A percentile compares a stretch with the other conserved stretches of the same genome.
These are phyloP conservation scores for Pygocentrus nattereri DNA, from an alignment of 2,797 vertebrate genomes.

Conservation along the genomic window DNA sequence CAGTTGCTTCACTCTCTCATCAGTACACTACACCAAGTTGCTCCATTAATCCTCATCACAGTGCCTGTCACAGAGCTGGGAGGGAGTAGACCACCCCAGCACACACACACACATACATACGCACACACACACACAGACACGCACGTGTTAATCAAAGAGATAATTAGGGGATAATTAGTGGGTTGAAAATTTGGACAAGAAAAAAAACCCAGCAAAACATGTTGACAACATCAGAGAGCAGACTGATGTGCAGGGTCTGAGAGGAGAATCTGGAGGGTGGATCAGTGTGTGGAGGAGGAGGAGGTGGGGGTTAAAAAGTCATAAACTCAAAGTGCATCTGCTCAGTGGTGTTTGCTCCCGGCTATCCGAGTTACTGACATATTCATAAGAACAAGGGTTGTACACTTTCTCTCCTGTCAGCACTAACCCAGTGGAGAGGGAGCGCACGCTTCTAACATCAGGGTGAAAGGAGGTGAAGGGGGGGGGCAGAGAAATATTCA, in stretches of 20 bases:
- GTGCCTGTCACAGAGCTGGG: conserved; percentile 54
- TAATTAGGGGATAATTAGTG: conserved; percentile 66
- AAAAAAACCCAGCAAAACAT: conserved; percentile 43
- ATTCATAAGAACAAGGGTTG: not conserved
- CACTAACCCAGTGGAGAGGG: too few species aligned
- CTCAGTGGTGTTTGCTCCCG: not conserved
- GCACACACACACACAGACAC: conserved; percentile 35
- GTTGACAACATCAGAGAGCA: conserved; percentile 55
- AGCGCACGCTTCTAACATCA: too few species aligned
- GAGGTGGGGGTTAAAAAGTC: not conserved
- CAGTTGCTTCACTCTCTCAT: conserved; percentile 53
- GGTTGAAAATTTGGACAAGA: conserved; percentile 63
- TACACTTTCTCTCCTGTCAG: not conserved
- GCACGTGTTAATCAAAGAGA: conserved; percentile 67
- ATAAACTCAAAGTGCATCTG: not conserved
- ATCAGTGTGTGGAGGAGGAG: not conserved
- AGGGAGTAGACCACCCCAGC: conserved; percentile 18
- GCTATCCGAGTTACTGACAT: not conserved
- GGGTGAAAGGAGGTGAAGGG: too few species aligned
- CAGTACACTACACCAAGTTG: conserved; percentile 44
- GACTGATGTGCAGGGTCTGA: conserved; percentile 50
- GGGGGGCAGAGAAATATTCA: too few species aligned
- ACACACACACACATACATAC: conserved; percentile 29
- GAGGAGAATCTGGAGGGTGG: conserved; percentile 20
- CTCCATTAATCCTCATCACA: conserved; percentile 69